A percentile compares a stretch with the other conserved stretches of the same genome.
Evolutionary conservation across 2,797 vertebrate species (phyloP).

Genomic region (Gymnothorax javanicus): DNA sequence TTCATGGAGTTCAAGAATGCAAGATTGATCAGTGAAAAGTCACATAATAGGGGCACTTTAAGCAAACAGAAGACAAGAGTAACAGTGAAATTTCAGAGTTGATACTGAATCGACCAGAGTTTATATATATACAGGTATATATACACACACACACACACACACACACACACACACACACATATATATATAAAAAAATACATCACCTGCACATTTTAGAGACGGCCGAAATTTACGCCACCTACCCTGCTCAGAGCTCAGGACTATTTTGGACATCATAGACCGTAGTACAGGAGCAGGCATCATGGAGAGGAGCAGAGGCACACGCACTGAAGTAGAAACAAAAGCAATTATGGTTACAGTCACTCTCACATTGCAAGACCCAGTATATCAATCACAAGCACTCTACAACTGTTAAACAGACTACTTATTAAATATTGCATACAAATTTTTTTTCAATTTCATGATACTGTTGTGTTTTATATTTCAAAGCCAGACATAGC

Average conservation of each 20-base stretch:
- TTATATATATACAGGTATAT: too few species aligned
- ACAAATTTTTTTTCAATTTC: too few species aligned
- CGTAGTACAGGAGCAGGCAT: constrained; percentile 78
- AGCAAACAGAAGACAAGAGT: background rate
- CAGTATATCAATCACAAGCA: background rate
- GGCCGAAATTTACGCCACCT: constrained; percentile 38
- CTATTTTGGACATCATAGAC: constrained; percentile 81
- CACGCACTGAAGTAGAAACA: constrained; percentile 67
- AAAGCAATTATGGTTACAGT: background rate
- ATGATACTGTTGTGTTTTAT: background rate
- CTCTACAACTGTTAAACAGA: background rate
- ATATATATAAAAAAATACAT: too few species aligned
- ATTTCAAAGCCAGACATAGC: background rate
- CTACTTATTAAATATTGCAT: background rate
- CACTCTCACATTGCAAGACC: background rate
- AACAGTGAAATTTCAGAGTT: background rate
- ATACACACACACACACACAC: too few species aligned
- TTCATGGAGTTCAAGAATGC: too few species aligned
- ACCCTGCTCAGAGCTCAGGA: constrained; percentile 78
- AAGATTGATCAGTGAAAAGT: too few species aligned
- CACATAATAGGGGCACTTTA: too few species aligned
- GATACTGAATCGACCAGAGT: too few species aligned
- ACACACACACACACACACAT: too few species aligned
- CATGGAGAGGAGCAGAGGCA: constrained; percentile 69
- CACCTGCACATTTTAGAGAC: too few species aligned